phyloP scores from a whole-genome alignment of 2,888 invertebrate genomes.

The Eristalis intricaria region DNA sequence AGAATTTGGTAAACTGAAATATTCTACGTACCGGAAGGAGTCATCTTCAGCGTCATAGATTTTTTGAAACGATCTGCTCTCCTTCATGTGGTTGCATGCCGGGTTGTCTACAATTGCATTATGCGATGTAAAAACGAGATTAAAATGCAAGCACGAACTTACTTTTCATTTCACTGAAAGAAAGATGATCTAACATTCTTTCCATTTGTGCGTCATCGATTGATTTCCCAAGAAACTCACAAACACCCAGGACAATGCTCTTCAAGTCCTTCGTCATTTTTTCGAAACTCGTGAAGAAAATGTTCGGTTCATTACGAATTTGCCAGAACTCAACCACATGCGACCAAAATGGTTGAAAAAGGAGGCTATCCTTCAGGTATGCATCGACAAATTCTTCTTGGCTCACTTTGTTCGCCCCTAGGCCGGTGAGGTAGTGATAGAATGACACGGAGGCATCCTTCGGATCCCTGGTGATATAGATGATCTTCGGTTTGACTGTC shows the following conservation, averaged over 20 bases:
- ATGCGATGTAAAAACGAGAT: neutral
- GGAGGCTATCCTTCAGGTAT: slow-evolving; percentile 41
- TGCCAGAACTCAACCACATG: slow-evolving; percentile 76
- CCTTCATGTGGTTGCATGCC: neutral
- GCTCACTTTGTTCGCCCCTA: slow-evolving; percentile 83
- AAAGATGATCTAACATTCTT: slow-evolving; percentile 75
- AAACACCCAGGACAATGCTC: slow-evolving; percentile 62
- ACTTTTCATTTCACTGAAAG: slow-evolving; percentile 78
- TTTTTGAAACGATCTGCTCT: neutral
- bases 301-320: slow-evolving; percentile 73
- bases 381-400: slow-evolving; percentile 81
- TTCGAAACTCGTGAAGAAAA: slow-evolving; percentile 76
- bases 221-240: slow-evolving; percentile 74
- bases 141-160: neutral
- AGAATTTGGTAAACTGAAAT: neutral
- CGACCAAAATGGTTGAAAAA: slow-evolving; percentile 73
- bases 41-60: neutral
- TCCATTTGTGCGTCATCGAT: slow-evolving; percentile 73
- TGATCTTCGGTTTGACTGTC: slow-evolving; percentile 80
- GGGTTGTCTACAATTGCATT: neutral
- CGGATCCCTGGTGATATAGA: slow-evolving; percentile 92
- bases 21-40: neutral
- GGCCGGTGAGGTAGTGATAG: slow-evolving; percentile 85
- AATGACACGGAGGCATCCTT: slow-evolving; percentile 91
- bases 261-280: slow-evolving; percentile 74